Evolutionary conservation across 2,113 vertebrate species (phyloP).

Genomic region (Fulica atra): DNA sequence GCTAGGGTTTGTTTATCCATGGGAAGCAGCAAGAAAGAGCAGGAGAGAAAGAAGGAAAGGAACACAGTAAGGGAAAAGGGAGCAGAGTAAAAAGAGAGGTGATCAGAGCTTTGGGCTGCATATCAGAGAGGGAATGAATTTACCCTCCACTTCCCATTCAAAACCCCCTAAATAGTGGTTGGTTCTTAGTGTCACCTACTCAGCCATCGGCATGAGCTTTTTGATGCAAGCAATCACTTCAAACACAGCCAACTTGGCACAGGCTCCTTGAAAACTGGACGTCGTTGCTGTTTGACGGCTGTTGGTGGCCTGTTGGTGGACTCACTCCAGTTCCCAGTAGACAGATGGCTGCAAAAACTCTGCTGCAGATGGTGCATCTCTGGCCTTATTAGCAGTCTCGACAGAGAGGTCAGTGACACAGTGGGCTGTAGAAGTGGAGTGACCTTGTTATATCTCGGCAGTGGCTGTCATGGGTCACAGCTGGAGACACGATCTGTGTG

Average conservation of each 20-base stretch:
- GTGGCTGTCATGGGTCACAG: not conserved
- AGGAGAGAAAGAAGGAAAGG: not conserved
- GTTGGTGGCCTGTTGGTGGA: slow-evolving; percentile 62
- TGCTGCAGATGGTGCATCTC: slow-evolving; percentile 49
- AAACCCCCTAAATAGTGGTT: not conserved
- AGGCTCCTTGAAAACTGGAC: not conserved
- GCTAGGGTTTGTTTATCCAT: slow-evolving; percentile 26
- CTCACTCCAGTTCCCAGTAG: slow-evolving; percentile 43
- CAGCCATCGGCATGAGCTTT: not conserved
- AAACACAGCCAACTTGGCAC: slow-evolving; percentile 37
- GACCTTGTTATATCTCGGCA: not conserved
- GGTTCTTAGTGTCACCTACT: not conserved
- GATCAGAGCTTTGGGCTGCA: not conserved
- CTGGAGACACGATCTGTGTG: not conserved
- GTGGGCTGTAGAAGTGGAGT: not conserved
- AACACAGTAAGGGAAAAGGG: not conserved
- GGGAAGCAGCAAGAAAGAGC: not conserved
- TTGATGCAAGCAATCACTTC: not conserved
- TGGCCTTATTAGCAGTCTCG: slow-evolving; percentile 24
- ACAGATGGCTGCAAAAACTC: slow-evolving; percentile 49
- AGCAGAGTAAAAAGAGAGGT: not conserved
- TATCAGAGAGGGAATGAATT: not conserved
- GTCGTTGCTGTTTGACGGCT: not conserved
- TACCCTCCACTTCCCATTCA: not conserved
- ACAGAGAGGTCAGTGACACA: slow-evolving; percentile 46